phyloP scores from a whole-genome alignment of 1,140 invertebrate species.

The Venturia canescens region DNA sequence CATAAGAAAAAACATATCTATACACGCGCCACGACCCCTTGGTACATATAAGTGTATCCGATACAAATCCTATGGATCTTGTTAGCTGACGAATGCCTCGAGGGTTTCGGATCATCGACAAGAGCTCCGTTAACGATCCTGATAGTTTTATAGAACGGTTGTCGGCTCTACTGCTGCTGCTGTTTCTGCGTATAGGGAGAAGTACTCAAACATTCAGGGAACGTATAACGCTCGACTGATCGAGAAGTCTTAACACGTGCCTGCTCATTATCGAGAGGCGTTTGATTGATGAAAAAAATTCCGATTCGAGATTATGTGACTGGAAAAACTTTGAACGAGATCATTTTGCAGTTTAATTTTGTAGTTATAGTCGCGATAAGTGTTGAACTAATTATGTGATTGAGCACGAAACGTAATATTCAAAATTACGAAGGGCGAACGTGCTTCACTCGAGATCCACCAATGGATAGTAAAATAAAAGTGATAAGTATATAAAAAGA shows the following conservation, averaged over 20 bases:
- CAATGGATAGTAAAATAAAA: not conserved
- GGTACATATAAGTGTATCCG: not conserved
- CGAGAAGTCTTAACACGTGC: not conserved
- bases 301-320: not conserved
- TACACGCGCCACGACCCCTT: not conserved
- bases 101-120: conserved; percentile 35
- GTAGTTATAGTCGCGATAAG: not conserved
- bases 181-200: not conserved
- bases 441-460: not conserved
- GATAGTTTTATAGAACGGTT: conserved; percentile 35
- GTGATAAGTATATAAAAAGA: not conserved
- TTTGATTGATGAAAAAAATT: not conserved
- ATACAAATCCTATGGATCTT: conserved; percentile 36
- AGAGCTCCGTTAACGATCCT: conserved; percentile 28
- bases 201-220: not conserved
- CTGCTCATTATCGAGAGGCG: too few relatives aligned
- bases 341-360: not conserved
- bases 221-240: not conserved
- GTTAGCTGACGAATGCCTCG: conserved; percentile 45
- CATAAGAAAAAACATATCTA: not conserved
- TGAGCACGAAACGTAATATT: not conserved
- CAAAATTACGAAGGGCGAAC: not conserved
- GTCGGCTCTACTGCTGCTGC: not conserved
- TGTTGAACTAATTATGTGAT: not conserved
- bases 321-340: not conserved